Evolutionary conservation across 2,113 vertebrate species (phyloP), one percentile per base, ranked within the genome.

Genomic region (Rhinopomastus cyanomelas): DNA sequence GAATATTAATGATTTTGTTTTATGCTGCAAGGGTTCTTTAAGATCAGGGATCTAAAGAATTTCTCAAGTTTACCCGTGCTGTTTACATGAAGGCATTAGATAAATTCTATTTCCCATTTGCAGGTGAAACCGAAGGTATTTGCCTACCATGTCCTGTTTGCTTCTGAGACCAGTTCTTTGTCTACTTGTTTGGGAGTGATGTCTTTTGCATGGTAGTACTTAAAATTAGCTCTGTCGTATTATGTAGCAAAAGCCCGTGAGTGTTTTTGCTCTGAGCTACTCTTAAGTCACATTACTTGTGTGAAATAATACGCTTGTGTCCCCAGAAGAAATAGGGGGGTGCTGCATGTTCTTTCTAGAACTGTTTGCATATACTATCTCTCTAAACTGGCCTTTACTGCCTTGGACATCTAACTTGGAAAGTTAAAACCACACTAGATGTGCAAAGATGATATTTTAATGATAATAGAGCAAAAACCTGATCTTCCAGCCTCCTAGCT

Each of bases 1-100:
- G 49, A 90, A 49, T 39, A 20, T 67, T 42, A 72, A 68, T 61
- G 11, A 57, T 72, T 91, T 87, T 29, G 85, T 89, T 94, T 81
- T 71, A 71, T 56, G 74, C 68, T 68, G 4, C 59, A 36, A 83
- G 13, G 3, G 4, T 81, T 88, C 48, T 89, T 73, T 66, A 85
- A 80, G 72, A 62, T 69, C 30, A 67, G 34, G 67, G 37, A 86
- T 93, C 29, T 78, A 90, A 94, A 93, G 60, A 71, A 74, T 66
- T 81, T 62, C 29, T 74, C n/a, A 93, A 74, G 20, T 53, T 89
- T 80, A 81, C 77, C 44, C 3, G 4, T 51, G 37, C 26, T 71
- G 52, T 85, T 80, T 69, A n/a, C 77, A n/a, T 32, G 36, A 81
- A 86, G 36, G 60, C 29, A 64, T 48, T 26, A 83, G 62, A 49